Evolutionary conservation across 30 jellyfish, hydroid and myxozoan genomes (phyloP), one percentile per base, ranked within the genome.

Genomic region (Mastigias papua): DNA sequence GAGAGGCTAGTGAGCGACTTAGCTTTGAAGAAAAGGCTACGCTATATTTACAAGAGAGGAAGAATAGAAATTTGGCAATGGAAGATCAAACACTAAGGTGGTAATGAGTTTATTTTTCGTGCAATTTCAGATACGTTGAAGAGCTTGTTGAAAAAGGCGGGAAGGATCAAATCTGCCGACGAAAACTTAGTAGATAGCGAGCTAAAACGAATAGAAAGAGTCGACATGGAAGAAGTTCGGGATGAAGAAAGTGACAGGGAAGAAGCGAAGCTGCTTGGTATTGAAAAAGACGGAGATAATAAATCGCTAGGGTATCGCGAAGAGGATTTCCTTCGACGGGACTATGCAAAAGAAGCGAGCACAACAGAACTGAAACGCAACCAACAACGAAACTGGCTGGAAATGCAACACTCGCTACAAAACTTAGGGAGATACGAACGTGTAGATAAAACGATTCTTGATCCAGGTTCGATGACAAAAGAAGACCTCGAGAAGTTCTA

Each of bases 221-320:
- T 85, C 19, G 94, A 85, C 58, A 70, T 85, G 88, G 88, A 85
- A 34, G 94, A 85, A 46, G 90, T 80, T 15, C 60, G 31, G 16
- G 75, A 35, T 28, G 90, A 80, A 63, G 74, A 80, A 58, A 48
- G 34, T n/a, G 81, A 80, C 25, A 65, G 90, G 63, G 81, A 62
- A 23, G 72, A 50, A 0, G 81, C 81, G 22, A 80, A 62, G 63
- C 26, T 80, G 67, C 80, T 60, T 61, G 90, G 90, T 17, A 34
- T 61, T 16, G 90, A 80, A 22, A 37, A 22, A 22, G 81, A 42
- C 21, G 15, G 34, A 10, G 88, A 77, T 46, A 80, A 80, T 30
- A 80, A 60, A 42, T 60, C 90, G 48, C 80, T 80, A 60, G 90
- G 90, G 15, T 80, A 61, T 66, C 49, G 33, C 26, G 69, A 80